phyloP scores from a whole-genome alignment of 30 jellyfish, hydroid and myxozoan genomes.

The Hydractinia echinata region DNA sequence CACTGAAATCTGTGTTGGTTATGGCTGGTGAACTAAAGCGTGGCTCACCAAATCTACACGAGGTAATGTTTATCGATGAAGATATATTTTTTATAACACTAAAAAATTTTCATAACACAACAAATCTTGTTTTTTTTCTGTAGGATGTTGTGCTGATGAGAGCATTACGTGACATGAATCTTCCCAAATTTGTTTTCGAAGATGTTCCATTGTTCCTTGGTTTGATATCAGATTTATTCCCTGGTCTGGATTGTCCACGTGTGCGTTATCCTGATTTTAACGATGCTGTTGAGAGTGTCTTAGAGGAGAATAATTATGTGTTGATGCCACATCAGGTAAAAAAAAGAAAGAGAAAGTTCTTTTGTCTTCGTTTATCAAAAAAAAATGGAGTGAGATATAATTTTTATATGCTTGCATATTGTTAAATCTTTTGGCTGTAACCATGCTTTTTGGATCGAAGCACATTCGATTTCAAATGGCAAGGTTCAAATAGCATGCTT shows the following conservation, averaged over 20 bases:
- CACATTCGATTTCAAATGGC: no score
- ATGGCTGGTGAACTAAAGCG: conserved; percentile 99
- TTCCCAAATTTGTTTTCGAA: conserved; percentile 93
- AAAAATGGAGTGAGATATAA: neutral
- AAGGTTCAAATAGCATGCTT: no score
- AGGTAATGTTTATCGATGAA: conserved; percentile 36
- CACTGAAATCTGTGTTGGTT: conserved; percentile 90
- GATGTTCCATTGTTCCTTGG: conserved; percentile 97
- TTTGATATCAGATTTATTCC: conserved; percentile 86
- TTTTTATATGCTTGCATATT: neutral
- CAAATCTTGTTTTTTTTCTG: neutral
- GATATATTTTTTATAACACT: neutral
- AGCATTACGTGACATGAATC: conserved; percentile 97
- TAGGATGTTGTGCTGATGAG: conserved; percentile 97
- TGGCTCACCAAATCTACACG: conserved; percentile 85
- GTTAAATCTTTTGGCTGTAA: no score
- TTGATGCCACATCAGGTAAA: conserved; percentile 77
- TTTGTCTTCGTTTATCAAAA: neutral
- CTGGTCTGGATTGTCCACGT: conserved; percentile 98
- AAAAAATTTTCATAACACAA: neutral
- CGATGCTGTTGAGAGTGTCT: conserved; percentile 71
- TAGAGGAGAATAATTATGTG: conserved; percentile 58
- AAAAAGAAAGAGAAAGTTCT: neutral
- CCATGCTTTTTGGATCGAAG: no score
- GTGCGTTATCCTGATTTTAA: conserved; percentile 88